These are phyloP conservation scores for Lophura nycthemera DNA, from an alignment of 2,113 vertebrate species.

Conservation along the genomic window DNA sequence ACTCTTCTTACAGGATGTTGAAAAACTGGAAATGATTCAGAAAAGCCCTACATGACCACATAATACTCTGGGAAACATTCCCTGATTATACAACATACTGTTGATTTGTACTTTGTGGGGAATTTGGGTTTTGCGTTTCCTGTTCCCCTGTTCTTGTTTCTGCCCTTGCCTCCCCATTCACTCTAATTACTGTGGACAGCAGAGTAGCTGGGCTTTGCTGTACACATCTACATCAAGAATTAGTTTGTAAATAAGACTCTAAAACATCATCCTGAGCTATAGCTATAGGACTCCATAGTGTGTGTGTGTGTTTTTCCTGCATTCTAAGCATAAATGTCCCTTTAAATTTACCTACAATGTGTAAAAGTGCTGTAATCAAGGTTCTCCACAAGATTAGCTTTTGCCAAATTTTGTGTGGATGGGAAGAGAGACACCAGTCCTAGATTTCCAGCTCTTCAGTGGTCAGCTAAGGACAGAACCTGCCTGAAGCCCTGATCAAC, in stretches of 20 bases:
- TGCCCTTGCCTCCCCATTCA: not conserved
- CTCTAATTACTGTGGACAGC: not conserved
- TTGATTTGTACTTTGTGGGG: not conserved
- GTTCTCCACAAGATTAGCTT: not conserved
- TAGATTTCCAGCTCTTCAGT: not conserved
- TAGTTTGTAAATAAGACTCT: not conserved
- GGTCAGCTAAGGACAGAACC: not conserved
- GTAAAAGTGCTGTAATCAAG: not conserved
- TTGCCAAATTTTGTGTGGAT: not conserved
- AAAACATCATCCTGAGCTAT: not conserved
- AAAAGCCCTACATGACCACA: not conserved
- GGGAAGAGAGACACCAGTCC: not conserved
- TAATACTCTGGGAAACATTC: not conserved
- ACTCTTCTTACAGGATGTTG: not conserved
- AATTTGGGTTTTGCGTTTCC: not conserved
- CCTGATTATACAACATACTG: not conserved
- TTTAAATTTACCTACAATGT: not conserved
- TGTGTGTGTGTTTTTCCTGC: not conserved
- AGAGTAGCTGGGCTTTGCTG: not conserved
- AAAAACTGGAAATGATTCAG: not conserved
- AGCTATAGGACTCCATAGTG: not conserved
- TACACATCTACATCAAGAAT: not conserved
- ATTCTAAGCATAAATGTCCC: not conserved
- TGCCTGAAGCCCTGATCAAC: not conserved
- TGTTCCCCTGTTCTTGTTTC: not conserved